Evolutionary conservation across 1,140 invertebrate species (phyloP), one percentile per base, ranked within the genome.

Genomic region (Calosoma granatense): DNA sequence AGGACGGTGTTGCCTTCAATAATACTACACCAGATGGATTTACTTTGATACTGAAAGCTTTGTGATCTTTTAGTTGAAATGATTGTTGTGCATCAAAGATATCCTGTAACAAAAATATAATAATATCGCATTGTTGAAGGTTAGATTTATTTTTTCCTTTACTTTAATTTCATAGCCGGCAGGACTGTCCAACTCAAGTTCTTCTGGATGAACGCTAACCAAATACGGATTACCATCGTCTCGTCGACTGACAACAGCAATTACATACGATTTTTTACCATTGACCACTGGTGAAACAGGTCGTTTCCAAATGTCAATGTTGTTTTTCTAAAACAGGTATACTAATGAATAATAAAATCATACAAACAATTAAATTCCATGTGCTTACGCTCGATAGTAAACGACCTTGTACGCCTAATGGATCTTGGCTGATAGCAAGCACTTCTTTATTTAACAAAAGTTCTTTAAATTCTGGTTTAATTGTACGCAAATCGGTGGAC

Each of bases 401-500:
- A 58, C 65, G 61, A 56, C 77, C 86, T 69, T 84, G 82, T 41
- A 81, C 80, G 20, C 92, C 92, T 41, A 94, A 65, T 3, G 78
- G 73, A 72, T 96, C 93, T 70, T 96, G 92, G 74, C 94, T 85
- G 9, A 96, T 80, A 26, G 79, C 83, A 59, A 96, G 92, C 1
- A 79, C 69, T 51, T 82, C 78, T 58, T 79, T 78, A 64, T 96
- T 95, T 51, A 83, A 79, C 1, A 96, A 70, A 59, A 96, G 85
- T 2, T 78, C 79, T 65, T 84, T 87, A 64, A 85, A 87, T 67
- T 86, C 81, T 0, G 82, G 78, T 43, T 75, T 73, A 6, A 96
- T 85, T 2, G 75, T 81, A 17, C 81, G 72, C 56, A 96, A 77
- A 73, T 96, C 91, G 15, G 83, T 83, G 19, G 91, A 94, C 82